Evolutionary conservation across 2,888 invertebrate genomes (phyloP).

Genomic region (Cataglyphis livida): DNA sequence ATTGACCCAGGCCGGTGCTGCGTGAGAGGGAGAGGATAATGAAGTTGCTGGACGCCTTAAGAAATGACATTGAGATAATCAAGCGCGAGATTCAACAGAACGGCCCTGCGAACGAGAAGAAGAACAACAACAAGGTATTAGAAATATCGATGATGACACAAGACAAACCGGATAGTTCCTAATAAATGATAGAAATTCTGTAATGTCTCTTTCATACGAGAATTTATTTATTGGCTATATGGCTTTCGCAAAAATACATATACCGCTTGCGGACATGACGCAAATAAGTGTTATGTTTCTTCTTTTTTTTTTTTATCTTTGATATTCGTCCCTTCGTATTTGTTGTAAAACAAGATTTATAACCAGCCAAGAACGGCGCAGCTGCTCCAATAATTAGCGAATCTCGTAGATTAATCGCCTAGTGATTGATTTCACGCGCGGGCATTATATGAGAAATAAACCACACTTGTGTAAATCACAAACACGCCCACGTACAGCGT

Average conservation of each 20-base stretch:
- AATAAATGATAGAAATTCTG: constrained; percentile 28
- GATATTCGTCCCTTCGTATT: constrained; percentile 9
- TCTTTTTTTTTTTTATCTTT: neutral
- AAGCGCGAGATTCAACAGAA: constrained; percentile 53
- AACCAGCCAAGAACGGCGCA: constrained; percentile 11
- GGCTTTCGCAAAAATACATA: constrained; percentile 1
- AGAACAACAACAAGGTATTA: neutral
- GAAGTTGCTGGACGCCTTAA: constrained; percentile 62
- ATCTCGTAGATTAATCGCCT: constrained; percentile 44
- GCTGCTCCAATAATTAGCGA: constrained; percentile 46
- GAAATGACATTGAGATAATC: constrained; percentile 56
- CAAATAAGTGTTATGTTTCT: constrained; percentile 16
- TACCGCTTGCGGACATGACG: neutral
- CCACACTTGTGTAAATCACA: constrained; percentile 49
- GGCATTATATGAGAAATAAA: constrained; percentile 48
- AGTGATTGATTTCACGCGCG: constrained; percentile 30
- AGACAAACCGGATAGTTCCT: constrained; percentile 30
- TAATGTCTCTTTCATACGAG: constrained; percentile 3
- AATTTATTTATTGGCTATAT: constrained; percentile 25
- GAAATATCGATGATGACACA: constrained; percentile 39
- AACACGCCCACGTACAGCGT: constrained; percentile 52
- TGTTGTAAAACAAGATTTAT: constrained; percentile 37
- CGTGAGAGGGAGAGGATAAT: constrained; percentile 73
- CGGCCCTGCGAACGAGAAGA: constrained; percentile 8
- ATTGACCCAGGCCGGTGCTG: constrained; percentile 62